A percentile compares a stretch with the other conserved stretches of the same genome.
phyloP scores from a whole-genome alignment of 2,113 vertebrate species.

The Campylorhamphus procurvoides region DNA sequence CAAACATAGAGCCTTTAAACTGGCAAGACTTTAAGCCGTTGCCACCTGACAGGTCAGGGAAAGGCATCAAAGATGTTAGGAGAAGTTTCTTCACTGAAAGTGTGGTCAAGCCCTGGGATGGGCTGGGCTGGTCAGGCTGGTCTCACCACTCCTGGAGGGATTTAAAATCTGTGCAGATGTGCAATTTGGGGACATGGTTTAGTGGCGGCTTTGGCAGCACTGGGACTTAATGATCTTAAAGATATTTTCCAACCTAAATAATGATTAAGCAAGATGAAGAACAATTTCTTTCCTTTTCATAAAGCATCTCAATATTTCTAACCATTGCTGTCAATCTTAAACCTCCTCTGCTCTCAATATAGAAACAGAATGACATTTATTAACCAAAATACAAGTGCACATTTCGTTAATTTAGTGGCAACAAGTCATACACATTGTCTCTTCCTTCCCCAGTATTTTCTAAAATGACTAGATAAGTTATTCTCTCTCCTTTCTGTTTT shows the following conservation, averaged over 20 bases:
- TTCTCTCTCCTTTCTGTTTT: background rate
- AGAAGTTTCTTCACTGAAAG: background rate
- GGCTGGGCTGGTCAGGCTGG: background rate
- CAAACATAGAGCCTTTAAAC: background rate
- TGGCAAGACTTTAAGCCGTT: background rate
- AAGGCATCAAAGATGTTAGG: background rate
- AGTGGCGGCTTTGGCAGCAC: background rate
- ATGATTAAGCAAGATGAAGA: background rate
- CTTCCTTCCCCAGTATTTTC: background rate
- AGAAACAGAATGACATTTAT: background rate
- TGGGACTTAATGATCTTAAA: background rate
- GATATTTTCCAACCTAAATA: background rate
- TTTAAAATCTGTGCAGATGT: background rate
- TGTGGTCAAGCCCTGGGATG: background rate
- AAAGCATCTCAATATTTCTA: background rate
- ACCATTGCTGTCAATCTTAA: background rate
- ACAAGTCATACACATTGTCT: background rate
- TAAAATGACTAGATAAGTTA: background rate
- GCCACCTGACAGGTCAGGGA: background rate
- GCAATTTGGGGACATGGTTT: background rate
- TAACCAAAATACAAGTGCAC: background rate
- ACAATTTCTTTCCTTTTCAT: background rate
- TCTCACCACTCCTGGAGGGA: background rate
- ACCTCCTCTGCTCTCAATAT: background rate
- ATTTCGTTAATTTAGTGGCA: background rate